These are phyloP conservation scores for Oncopodura yosiiana DNA, from an alignment of 1,140 invertebrate genomes.

Conservation along the genomic window DNA sequence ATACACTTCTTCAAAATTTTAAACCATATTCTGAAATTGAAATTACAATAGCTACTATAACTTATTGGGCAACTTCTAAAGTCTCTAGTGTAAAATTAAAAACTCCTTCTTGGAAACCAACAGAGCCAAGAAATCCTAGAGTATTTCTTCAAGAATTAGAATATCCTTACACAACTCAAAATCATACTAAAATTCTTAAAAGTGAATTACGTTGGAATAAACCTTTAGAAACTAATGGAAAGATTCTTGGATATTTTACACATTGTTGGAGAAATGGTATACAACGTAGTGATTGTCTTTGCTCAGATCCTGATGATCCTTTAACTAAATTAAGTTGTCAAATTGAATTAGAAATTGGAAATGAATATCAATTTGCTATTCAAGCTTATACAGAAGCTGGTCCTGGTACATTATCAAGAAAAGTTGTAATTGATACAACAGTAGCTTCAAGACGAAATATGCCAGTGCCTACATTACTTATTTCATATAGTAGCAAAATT, in stretches of 20 bases:
- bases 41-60: slow-evolving; percentile 64
- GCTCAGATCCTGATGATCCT: slow-evolving; percentile 9
- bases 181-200: background rate
- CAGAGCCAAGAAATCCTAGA: slow-evolving; percentile 56
- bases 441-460: slow-evolving; percentile 54
- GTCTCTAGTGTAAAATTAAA: slow-evolving; percentile 40
- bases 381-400: slow-evolving; percentile 66
- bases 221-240: slow-evolving; percentile 59
- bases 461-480: slow-evolving; percentile 65
- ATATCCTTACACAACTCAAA: background rate
- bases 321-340: slow-evolving; percentile 36
- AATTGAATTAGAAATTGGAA: slow-evolving; percentile 45
- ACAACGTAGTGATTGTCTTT: slow-evolving; percentile 15
- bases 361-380: slow-evolving; percentile 58
- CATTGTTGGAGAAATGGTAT: slow-evolving; percentile 49
- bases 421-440: slow-evolving; percentile 53
- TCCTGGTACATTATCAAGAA: slow-evolving; percentile 53
- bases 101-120: slow-evolving; percentile 55
- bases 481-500: slow-evolving; percentile 57
- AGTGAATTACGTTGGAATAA: slow-evolving; percentile 59
- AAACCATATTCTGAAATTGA: slow-evolving; percentile 57
- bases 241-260: slow-evolving; percentile 60
- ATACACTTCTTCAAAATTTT: slow-evolving; percentile 37
- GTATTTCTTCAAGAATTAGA: slow-evolving; percentile 52
- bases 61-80: slow-evolving; percentile 67